Conservation (phyloP, 2,797 vertebrate genomes). For the Pangasius larnaudii region DNA sequence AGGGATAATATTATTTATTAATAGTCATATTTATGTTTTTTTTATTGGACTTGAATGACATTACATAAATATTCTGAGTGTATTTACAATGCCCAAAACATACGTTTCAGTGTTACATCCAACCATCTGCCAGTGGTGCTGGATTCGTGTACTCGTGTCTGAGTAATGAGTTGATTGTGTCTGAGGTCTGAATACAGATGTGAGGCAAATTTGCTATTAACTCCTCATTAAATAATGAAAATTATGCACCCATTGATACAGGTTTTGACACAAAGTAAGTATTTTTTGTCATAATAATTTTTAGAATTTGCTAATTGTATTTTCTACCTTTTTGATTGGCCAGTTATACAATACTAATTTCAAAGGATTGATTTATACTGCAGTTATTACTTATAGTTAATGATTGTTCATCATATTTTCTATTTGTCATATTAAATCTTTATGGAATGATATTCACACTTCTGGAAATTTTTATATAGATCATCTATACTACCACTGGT, state of each 20-base stretch:
- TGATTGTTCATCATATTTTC: neutral
- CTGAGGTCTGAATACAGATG: too few relatives aligned
- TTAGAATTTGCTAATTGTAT: too few relatives aligned
- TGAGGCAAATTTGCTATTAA: too few relatives aligned
- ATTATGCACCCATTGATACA: constrained; percentile 86
- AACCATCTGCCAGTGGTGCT: too few relatives aligned
- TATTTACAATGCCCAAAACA: too few relatives aligned
- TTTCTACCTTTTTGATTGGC: neutral
- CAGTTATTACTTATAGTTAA: neutral
- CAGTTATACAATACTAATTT: neutral
- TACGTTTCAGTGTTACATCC: too few relatives aligned
- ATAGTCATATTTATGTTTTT: too few relatives aligned
- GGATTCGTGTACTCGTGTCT: too few relatives aligned
- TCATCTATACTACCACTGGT: neutral
- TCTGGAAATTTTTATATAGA: neutral
- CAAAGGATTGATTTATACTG: neutral
- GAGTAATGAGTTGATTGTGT: too few relatives aligned
- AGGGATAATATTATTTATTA: too few relatives aligned
- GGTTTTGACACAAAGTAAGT: constrained; percentile 96
- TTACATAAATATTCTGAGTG: too few relatives aligned
- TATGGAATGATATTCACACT: neutral
- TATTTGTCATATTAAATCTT: neutral
- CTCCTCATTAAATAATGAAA: constrained; percentile 65
- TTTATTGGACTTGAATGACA: too few relatives aligned
- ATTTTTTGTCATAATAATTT: neutral